Conservation (phyloP, 2,113 vertebrate genomes). For the Campylomormyrus numenius region DNA sequence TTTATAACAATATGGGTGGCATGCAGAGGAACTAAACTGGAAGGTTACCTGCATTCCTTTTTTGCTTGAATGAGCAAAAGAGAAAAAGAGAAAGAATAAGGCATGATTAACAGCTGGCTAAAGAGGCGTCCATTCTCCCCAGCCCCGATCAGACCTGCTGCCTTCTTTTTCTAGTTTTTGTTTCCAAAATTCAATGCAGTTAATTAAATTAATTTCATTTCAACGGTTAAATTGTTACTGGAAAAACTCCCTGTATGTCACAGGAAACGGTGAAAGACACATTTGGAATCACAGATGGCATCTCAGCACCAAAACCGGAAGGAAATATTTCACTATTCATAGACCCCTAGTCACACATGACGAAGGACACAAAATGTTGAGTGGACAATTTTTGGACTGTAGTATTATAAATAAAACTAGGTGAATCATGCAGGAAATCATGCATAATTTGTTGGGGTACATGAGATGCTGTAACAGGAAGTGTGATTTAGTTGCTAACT, state of each 20-base stretch:
- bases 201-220: neutral
- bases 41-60: constrained; percentile 58
- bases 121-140: neutral
- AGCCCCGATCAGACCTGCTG: neutral
- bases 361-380: neutral
- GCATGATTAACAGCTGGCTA: constrained; percentile 9
- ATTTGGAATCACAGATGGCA: neutral
- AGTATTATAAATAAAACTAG: neutral
- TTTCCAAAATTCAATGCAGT: neutral
- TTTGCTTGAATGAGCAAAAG: constrained; percentile 42
- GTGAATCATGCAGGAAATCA: neutral
- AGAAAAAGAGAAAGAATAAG: constrained; percentile 27
- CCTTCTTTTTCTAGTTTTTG: neutral
- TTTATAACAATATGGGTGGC: too few species aligned
- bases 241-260: neutral
- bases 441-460: neutral
- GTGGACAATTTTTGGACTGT: neutral
- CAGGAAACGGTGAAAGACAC: neutral
- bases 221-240: neutral
- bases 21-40: neutral
- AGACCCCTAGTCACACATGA: neutral
- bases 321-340: neutral
- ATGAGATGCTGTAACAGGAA: neutral
- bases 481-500: neutral
- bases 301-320: neutral